Base-by-base conservation (phyloP, 2,113 vertebrate genomes). In the Osmerus mordax region DNA sequence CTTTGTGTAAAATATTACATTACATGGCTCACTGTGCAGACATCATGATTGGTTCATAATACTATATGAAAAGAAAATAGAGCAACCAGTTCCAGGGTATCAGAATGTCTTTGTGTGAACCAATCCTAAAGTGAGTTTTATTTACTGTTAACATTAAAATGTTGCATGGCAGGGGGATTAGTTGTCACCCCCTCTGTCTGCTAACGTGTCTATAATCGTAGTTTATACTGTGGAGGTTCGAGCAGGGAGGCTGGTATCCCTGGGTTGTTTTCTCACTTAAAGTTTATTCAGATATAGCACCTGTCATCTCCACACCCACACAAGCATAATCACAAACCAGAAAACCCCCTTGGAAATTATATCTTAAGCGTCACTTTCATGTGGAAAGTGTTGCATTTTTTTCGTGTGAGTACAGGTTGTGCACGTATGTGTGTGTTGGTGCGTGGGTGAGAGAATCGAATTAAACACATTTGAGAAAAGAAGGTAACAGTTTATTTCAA, bases 121-220 rank as follows among this genome's bases (percentile, higher is more conserved):
- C 3, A 70, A 19, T 55, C 73, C 65, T 71, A 75, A 76, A 0
- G 1, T 23, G 28, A 76, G 41, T 21, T 67, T 54, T 58, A 64
- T 77, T 66, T 77, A 69, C 56, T 59, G 28, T 56, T 67, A 71
- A 3, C 73, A 80, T 74, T 60, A 71, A 67, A 80, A 54, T 72
- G 28, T 75, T 82, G 41, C 72, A 65, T 73, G 65, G 62, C 69
- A 78, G 60, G 74, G 71, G 25, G 66, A 78, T 78, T 78, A 80
- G 25, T 74, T 75, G 76, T 78, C 21, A 70, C 65, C 78, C 54
- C 21, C 60, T 18, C 74, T 36, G 68, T 83, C 78, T 83, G 51
- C 56, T 80, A 79, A 74, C 83, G 78, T 73, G 67, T 79, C 69
- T 85, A 62, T 89, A 81, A 87, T 86, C 81, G 76, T 60, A 60